Base-by-base conservation (phyloP, 1,140 invertebrate genomes). In the Drosophila tropicalis region DNA sequence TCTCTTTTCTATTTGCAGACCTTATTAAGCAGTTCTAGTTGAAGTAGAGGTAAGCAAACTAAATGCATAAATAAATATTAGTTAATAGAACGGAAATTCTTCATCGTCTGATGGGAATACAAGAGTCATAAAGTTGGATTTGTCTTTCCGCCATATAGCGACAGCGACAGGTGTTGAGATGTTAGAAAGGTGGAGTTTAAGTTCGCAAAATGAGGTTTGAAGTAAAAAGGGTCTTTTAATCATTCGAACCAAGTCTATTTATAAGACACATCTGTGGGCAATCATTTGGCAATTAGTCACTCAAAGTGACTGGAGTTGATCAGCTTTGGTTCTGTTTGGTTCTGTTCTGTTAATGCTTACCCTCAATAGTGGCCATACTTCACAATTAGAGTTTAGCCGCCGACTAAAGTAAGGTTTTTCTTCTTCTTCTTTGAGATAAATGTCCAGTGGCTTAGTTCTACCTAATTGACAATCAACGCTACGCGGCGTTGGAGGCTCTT, bases 281-380 rank as follows among this genome's bases (percentile, higher is more conserved):
- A 83, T 87, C 79, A 71, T 56, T 70, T 58, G 72, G 79, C 83
- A 86, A 86, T 86, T 87, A 86, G 83, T 83, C 79, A 79, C 83
- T 86, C 76, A 75, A 74, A 79, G 66, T 69, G 79, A 76, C 67
- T 67, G 62, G 66, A 22, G 19, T 22, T 51, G 17, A 61, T 36
- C 44, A 19, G 61, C 39, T 56, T 62, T 3, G 3, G 29, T 29
- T 40, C 51, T 1, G 34, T 7, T 10, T 9, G 2, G 56, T 25
- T 15, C 44, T 62, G 51, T 40, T 44, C 22, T n/a, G 40, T 63
- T 73, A 75, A 67, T 67, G 72, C 72, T 47, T 64, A 75, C 72
- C 63, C 72, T 67, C 72, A 51, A 74, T 72, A 32, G 25, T 68
- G 39, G 71, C 51, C 64, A 69, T 54, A 58, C 55, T 71, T 68